Conservation (phyloP, 2,797 vertebrate genomes). For the Spatula versicolor region DNA sequence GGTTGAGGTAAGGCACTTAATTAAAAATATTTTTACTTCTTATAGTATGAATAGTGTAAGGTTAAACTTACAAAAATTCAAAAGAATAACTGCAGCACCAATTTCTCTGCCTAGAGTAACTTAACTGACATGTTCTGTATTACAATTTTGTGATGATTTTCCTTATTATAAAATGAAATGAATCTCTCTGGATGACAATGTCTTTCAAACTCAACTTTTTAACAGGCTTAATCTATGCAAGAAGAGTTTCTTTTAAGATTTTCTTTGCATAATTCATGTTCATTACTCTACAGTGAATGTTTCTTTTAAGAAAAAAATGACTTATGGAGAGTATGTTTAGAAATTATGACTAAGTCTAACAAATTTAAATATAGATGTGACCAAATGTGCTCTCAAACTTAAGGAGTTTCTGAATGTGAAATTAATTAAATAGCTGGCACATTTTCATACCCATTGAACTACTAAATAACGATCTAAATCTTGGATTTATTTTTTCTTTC, state of each 20-base stretch:
- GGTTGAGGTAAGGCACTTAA: background rate
- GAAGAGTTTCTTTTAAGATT: slow-evolving; percentile 60
- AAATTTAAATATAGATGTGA: slow-evolving; percentile 67
- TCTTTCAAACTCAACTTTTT: slow-evolving; percentile 64
- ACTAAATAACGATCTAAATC: background rate
- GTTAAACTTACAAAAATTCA: background rate
- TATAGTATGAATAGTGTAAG: background rate
- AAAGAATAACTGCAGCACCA: background rate
- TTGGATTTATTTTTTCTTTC: background rate
- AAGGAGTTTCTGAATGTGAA: slow-evolving; percentile 26
- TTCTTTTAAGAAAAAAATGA: slow-evolving; percentile 47
- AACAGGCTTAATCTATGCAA: slow-evolving; percentile 62
- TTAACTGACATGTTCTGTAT: slow-evolving; percentile 30
- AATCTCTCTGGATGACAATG: slow-evolving; percentile 46
- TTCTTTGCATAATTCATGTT: slow-evolving; percentile 56
- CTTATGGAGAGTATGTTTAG: slow-evolving; percentile 44
- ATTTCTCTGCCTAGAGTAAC: slow-evolving; percentile 30
- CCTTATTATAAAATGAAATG: slow-evolving; percentile 49
- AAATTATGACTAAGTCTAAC: slow-evolving; percentile 64
- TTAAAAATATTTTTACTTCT: slow-evolving; percentile 13
- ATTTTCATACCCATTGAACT: background rate
- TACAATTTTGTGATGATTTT: slow-evolving; percentile 35
- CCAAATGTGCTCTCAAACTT: slow-evolving; percentile 35
- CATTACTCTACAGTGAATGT: slow-evolving; percentile 51
- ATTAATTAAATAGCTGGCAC: slow-evolving; percentile 11